A percentile compares a stretch with the other conserved stretches of the same genome.
phyloP scores from a whole-genome alignment of 2,113 vertebrate species.

The Microcebus tavaratra region DNA sequence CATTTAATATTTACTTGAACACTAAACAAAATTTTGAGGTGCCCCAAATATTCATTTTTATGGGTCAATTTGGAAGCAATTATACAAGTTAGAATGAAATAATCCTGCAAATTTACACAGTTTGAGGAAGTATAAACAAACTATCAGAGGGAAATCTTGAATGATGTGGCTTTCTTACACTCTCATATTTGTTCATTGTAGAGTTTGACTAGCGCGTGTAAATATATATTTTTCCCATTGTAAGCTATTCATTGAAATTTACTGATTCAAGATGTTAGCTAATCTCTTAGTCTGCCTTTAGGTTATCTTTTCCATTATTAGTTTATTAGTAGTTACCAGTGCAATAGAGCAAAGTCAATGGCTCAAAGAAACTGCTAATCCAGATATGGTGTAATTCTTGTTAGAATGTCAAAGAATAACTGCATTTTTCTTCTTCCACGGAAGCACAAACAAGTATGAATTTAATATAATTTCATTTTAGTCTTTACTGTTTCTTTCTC shows the following conservation, averaged over 20 bases:
- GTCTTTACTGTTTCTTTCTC: not conserved
- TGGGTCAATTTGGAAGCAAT: not conserved
- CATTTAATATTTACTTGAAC: not conserved
- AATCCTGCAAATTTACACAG: not conserved
- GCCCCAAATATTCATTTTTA: not conserved
- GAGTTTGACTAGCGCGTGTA: no score
- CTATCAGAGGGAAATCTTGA: no score
- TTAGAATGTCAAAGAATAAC: not conserved
- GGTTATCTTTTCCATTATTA: not conserved
- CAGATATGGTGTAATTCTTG: not conserved
- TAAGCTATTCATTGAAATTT: no score
- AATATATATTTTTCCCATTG: no score
- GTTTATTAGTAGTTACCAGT: not conserved
- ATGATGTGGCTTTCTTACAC: no score
- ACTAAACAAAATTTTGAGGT: not conserved
- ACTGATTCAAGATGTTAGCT: not conserved
- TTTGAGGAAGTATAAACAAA: no score
- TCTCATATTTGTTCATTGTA: no score
- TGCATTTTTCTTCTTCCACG: accelerated
- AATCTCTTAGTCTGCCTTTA: not conserved
- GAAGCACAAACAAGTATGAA: not conserved
- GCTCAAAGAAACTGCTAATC: not conserved
- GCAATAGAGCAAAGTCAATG: not conserved
- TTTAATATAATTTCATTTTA: not conserved
- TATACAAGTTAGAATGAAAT: not conserved